Base-by-base conservation (phyloP, 35 echinoderm and acorn worm genomes). In the Stichopus chloronotus region DNA sequence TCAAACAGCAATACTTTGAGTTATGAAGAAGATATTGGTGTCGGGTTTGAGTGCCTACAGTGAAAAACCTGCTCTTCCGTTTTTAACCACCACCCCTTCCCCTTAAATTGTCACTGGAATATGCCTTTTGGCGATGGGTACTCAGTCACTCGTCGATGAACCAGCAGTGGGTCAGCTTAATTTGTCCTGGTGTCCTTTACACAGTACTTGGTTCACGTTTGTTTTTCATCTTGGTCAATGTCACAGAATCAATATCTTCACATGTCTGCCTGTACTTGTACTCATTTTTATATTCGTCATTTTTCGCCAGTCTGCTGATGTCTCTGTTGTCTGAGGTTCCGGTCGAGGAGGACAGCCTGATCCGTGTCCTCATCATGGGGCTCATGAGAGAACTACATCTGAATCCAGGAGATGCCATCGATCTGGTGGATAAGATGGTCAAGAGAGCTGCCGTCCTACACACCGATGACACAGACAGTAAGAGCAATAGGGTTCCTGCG, bases 261-360 rank as follows among this genome's bases (percentile, higher is more conserved):
- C 5, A 65, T 65, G 8, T 9, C 17, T 65, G 61, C 61, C 30
- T 43, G 17, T 65, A 13, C 8, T 72, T 72, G 12, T 72, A 14
- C 5, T 72, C 21, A 1, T 74, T 20, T 24, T 74, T 74, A 6
- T 61, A 24, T 19, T 19, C 6, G 22, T 74, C 7, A 74, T 14
- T n/a, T 6, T 74, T 74, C 58, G 3, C 88, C 72, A 95, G 94
- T 5, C 58, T 98, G 43, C 59, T 98, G 90, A 81, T 96, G 72
- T 96, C 95, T 25, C 87, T 98, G 21, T 82, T 96, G 20, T 98
- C 95, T 19, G 95, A 96, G 88, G 94, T 98, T 10, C 97, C 97
- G 5, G 97, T 99, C 4, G 93, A 96, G 82, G 97, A 99, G 57
- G 95, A 99, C 91, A 96, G 93, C 19, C 69, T 99, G 53, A 96